Evolutionary conservation across 2,113 vertebrate genomes (phyloP).

Genomic region (Bathybates hornii): DNA sequence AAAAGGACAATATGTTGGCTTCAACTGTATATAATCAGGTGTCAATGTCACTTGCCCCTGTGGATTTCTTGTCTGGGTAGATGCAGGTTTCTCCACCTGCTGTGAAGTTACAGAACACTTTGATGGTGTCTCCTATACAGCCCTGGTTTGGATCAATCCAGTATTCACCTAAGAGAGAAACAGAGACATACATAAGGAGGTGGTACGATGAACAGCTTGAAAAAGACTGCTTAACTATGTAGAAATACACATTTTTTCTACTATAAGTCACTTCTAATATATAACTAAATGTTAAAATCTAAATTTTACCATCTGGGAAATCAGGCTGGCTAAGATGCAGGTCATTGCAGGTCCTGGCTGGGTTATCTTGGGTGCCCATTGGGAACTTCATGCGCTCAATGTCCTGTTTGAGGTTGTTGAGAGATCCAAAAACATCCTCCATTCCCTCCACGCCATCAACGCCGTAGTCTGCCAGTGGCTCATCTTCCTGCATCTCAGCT

Average conservation of each 20-base stretch:
- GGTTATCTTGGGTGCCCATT: constrained; percentile 91
- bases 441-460: constrained; percentile 76
- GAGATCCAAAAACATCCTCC: constrained; percentile 91
- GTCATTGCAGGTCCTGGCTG: constrained; percentile 93
- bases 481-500: constrained; percentile 80
- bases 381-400: constrained; percentile 97
- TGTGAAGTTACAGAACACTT: constrained; percentile 97
- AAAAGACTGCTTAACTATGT: not conserved
- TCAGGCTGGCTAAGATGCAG: constrained; percentile 92
- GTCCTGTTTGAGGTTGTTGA: constrained; percentile 92
- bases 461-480: constrained; percentile 79
- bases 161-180: constrained; percentile 79
- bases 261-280: not conserved
- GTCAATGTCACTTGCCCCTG: constrained; percentile 78
- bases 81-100: constrained; percentile 95
- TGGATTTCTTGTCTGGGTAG: constrained; percentile 93
- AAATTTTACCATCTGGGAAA: constrained; percentile 84
- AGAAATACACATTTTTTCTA: not conserved
- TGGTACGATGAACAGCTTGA: not conserved
- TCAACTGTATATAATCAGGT: not conserved
- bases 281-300: not conserved
- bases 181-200: not conserved
- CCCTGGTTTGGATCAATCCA: constrained; percentile 99
- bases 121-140: constrained; percentile 90
- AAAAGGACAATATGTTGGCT: not conserved